These are phyloP conservation scores for Phytoseiulus persimilis DNA, from an alignment of 2,888 invertebrate genomes.

Conservation along the genomic window DNA sequence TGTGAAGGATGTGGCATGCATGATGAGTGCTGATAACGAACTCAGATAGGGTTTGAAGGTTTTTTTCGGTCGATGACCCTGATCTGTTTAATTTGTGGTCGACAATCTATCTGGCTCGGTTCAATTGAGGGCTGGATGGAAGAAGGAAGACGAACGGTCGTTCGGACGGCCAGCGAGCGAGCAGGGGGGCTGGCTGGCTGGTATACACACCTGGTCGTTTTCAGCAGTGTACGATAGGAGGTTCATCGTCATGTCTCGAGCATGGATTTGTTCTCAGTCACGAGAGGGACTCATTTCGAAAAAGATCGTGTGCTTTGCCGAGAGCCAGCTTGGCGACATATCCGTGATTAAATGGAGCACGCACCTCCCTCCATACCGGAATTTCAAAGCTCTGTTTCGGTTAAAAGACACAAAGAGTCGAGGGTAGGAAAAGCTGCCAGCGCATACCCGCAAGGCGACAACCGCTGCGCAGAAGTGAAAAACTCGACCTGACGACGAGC, in stretches of 20 bases:
- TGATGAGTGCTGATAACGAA: background rate
- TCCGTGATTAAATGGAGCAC: slow-evolving; percentile 5
- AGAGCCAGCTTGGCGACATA: background rate
- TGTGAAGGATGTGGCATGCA: background rate
- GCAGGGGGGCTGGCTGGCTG: background rate
- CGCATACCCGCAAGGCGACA: background rate
- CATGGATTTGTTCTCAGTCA: background rate
- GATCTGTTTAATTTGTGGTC: background rate
- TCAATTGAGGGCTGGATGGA: background rate
- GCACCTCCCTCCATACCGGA: background rate
- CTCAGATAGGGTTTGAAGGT: background rate
- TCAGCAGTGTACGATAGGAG: background rate
- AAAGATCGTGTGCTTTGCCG: background rate
- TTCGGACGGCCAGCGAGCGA: too few species aligned
- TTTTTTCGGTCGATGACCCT: background rate
- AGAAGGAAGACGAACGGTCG: background rate
- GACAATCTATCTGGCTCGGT: background rate
- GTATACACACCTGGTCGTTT: background rate
- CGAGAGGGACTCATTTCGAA: background rate
- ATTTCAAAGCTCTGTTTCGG: background rate
- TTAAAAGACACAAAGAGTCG: background rate
- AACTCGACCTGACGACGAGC: background rate
- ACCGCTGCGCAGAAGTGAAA: background rate
- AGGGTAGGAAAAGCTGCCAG: background rate
- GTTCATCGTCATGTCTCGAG: slow-evolving; percentile 5